These are phyloP conservation scores for Stegodyphus dumicola DNA, from an alignment of 1,140 invertebrate genomes.

Conservation along the genomic window DNA sequence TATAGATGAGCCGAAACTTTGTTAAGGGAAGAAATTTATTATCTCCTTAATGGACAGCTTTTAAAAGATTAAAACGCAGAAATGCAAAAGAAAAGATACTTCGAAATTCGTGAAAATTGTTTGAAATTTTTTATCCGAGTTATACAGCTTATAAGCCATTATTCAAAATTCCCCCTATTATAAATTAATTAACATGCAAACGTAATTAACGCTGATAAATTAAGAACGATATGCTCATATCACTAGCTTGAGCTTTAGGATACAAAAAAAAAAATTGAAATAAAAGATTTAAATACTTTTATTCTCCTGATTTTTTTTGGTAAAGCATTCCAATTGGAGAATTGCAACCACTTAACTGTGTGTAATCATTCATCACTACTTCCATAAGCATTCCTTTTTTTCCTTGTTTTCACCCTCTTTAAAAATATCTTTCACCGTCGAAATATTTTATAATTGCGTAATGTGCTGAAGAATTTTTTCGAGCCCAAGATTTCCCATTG, in stretches of 20 bases:
- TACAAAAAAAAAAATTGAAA: conserved; percentile 23
- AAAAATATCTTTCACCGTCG: background rate
- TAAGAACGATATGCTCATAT: conserved; percentile 55
- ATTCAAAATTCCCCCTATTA: conserved; percentile 57
- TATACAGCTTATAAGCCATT: conserved; percentile 7
- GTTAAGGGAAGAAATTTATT: background rate
- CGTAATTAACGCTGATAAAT: conserved; percentile 57
- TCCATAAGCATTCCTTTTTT: background rate
- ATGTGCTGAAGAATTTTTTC: background rate
- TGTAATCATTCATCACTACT: conserved; percentile 53
- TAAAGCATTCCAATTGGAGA: conserved; percentile 23
- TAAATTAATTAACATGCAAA: conserved; percentile 53
- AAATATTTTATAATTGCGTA: conserved; percentile 55
- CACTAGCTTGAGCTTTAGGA: conserved; percentile 25
- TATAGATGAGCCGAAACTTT: background rate
- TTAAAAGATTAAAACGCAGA: conserved; percentile 27
- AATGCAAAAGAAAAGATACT: conserved; percentile 22
- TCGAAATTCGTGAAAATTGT: background rate
- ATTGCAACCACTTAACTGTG: conserved; percentile 28
- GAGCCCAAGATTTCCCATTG: background rate
- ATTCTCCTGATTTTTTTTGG: conserved; percentile 3
- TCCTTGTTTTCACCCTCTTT: conserved; percentile 19
- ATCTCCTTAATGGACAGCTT: conserved; percentile 29
- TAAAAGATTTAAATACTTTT: conserved; percentile 35
- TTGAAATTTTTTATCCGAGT: background rate